Evolutionary conservation across 1,140 invertebrate genomes (phyloP), one percentile per base, ranked within the genome.

Genomic region (Oryzaephilus surinamensis): DNA sequence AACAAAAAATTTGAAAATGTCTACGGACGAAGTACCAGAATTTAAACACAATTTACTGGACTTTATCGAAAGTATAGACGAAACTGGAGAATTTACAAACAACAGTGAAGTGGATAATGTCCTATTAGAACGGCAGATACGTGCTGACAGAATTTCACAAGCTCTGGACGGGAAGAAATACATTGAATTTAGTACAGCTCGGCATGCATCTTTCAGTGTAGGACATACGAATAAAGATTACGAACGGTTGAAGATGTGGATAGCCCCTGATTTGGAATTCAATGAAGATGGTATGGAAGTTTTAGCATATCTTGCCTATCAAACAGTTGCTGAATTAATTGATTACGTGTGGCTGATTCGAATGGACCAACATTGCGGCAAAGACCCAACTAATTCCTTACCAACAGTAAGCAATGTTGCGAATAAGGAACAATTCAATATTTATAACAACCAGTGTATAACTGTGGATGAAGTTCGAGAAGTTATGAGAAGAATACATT

Each of bases 291-390:
- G 74, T 2, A 47, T 77, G 37, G 77, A 81, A 58, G 70, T 81
- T 2, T 51, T 83, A 21, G 68, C 71, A 42, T 81, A 81, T 53
- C 61, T 81, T 43, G 77, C 78, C 3, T 79, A 79, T 63, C 78
- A 82, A 55, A 81, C 76, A 12, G 73, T 82, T 2, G 79, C 77
- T 14, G 74, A 79, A 55, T 69, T 83, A 38, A 71, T 77, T 20
- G 79, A 81, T 61, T 69, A 74, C 40, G 73, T 77, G 8, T 66
- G 80, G 35, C 47, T 81, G 30, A 70, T 81, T 2, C 65, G 77
- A 43, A 71, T 73, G 50, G 78, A 81, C 52, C 59, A 57, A 38
- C 66, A 66, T 40, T 67, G 70, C 21, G 65, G 60, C 34, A 53
- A 50, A 44, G 67, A 79, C 57, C 74, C 77, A 0, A 63, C n/a